Evolutionary conservation across 2,797 vertebrate genomes (phyloP).

Genomic region (Sebastes steindachneri): DNA sequence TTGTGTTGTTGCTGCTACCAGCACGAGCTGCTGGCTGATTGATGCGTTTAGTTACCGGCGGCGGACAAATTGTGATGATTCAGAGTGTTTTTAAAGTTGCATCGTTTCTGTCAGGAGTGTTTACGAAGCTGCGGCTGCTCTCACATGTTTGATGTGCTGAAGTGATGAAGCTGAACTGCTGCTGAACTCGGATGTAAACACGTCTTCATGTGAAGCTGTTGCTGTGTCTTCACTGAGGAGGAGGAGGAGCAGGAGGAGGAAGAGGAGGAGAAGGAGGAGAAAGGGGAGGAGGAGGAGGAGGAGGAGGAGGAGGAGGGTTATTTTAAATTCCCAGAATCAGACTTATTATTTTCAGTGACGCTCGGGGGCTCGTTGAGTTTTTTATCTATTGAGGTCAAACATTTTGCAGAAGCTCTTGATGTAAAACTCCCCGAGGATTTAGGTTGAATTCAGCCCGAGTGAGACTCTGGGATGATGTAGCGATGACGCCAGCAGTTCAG

Average conservation of each 20-base stretch:
- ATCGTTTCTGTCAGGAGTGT: neutral
- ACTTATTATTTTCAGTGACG: neutral
- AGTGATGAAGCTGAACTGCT: neutral
- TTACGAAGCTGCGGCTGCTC: neutral
- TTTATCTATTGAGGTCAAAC: conserved; percentile 32
- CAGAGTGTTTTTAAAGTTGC: neutral
- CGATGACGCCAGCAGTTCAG: neutral
- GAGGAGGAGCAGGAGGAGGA: no score
- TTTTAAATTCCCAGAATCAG: conserved; percentile 3
- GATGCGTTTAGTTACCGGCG: neutral
- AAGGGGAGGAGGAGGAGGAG: no score
- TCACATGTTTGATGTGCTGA: neutral
- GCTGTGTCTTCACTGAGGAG: no score
- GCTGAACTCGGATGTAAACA: neutral
- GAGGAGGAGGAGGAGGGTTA: no score
- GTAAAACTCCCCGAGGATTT: neutral
- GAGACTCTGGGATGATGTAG: neutral
- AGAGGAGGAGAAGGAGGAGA: no score
- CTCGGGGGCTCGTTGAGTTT: neutral
- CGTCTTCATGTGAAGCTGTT: no score
- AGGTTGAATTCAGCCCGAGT: neutral
- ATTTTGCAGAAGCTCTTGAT: conserved; percentile 24
- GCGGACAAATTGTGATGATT: neutral
- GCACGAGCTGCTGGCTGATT: neutral
- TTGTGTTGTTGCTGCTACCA: no score